Evolutionary conservation across 1,140 invertebrate species (phyloP).

Genomic region (Matsumurasca onukii): DNA sequence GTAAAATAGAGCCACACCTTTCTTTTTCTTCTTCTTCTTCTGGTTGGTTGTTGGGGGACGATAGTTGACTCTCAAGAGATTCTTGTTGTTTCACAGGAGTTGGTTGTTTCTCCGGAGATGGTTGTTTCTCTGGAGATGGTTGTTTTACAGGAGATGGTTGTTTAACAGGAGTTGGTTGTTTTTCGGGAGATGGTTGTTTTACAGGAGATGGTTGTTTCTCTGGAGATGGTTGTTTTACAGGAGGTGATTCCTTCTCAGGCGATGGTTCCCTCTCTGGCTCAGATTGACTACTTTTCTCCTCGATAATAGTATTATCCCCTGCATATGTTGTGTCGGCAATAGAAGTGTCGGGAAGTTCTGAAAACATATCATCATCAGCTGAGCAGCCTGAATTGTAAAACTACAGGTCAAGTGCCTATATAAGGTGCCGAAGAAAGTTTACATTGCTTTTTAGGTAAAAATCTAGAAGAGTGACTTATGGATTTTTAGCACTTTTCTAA

Average conservation of each 20-base stretch:
- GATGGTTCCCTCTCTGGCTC: slow-evolving; percentile 9
- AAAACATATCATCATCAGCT: too few species aligned
- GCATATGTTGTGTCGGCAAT: slow-evolving; percentile 1
- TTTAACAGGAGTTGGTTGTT: neutral
- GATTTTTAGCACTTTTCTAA: too few species aligned
- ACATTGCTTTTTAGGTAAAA: neutral
- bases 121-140: slow-evolving; percentile 1
- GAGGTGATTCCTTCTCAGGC: slow-evolving; percentile 13
- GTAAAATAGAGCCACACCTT: too few species aligned
- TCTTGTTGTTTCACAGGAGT: too few species aligned
- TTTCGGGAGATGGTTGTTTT: neutral
- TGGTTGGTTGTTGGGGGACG: too few species aligned
- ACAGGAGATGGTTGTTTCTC: slow-evolving; percentile 9
- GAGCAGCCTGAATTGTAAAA: too few species aligned
- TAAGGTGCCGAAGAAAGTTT: neutral
- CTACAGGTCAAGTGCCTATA: neutral
- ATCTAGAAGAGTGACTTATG: too few species aligned
- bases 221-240: neutral
- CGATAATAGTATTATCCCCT: neutral
- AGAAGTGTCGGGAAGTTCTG: slow-evolving; percentile 15
- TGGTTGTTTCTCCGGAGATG: slow-evolving; percentile 13
- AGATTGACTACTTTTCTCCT: slow-evolving; percentile 23
- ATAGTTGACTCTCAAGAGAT: too few species aligned
- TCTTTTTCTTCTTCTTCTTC: too few species aligned
- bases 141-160: neutral